Conservation (phyloP, 2,113 vertebrate species). For the Lathamus discolor region DNA sequence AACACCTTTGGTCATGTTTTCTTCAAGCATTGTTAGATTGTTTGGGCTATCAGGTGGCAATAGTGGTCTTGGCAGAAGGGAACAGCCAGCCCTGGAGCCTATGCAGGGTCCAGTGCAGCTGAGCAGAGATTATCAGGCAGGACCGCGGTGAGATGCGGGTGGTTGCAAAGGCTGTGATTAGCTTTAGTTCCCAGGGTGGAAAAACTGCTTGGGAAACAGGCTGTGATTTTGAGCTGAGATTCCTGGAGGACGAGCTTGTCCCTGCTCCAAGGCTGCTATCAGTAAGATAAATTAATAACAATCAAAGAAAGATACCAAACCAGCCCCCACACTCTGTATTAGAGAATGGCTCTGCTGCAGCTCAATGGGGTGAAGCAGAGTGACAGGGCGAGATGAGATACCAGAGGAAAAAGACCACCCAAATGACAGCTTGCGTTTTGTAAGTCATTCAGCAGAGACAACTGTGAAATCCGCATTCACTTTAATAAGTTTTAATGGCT, state of each 20-base stretch:
- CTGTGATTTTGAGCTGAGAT: neutral
- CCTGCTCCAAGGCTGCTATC: neutral
- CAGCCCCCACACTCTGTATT: neutral
- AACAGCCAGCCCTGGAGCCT: neutral
- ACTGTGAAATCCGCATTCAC: neutral
- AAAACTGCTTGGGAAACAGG: slow-evolving; percentile 4
- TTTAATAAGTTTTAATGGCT: neutral
- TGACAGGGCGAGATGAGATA: neutral
- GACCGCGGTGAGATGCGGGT: neutral
- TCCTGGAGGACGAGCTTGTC: neutral
- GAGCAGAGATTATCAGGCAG: neutral
- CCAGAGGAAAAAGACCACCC: neutral
- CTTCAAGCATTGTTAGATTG: neutral
- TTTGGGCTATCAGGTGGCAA: neutral
- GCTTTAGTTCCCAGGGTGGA: neutral
- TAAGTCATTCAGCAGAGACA: neutral
- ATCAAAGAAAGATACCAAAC: neutral
- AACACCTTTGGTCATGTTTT: neutral
- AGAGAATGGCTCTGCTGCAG: neutral
- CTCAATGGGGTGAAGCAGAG: neutral
- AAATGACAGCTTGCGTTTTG: neutral
- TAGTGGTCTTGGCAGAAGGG: neutral
- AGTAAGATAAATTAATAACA: neutral
- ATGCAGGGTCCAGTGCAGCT: neutral
- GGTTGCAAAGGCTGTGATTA: neutral